Conservation (phyloP, 2,113 vertebrate genomes). For the Malurus melanocephalus region DNA sequence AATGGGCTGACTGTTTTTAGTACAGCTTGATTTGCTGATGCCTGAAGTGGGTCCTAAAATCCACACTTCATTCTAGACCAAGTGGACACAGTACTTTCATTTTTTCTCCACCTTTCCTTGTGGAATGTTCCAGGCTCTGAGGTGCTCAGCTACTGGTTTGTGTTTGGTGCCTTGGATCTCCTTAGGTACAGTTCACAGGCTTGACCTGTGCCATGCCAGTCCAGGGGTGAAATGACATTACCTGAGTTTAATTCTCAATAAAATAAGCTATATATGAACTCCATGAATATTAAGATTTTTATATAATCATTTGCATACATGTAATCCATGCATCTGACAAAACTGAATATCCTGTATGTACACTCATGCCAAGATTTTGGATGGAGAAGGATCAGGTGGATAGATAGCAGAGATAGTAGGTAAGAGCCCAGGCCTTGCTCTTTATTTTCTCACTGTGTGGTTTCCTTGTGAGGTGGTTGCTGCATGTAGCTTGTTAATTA, state of each 20-base stretch:
- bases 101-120: neutral
- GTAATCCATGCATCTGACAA: neutral
- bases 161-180: neutral
- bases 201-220: neutral
- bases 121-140: fast-evolving
- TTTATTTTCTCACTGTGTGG: neutral
- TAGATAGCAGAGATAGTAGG: neutral
- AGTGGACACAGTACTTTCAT: neutral
- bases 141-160: neutral
- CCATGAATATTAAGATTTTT: neutral
- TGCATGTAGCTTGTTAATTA: neutral
- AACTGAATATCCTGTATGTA: neutral
- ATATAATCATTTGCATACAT: neutral
- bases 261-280: neutral
- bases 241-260: neutral
- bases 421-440: neutral
- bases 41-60: neutral
- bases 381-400: neutral
- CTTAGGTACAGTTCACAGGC: neutral
- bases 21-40: neutral
- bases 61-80: neutral
- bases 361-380: neutral
- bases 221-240: neutral
- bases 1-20: neutral
- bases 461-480: neutral